phyloP scores from a whole-genome alignment of 1,140 invertebrate species.

The Teleogryllus occipitalis region DNA sequence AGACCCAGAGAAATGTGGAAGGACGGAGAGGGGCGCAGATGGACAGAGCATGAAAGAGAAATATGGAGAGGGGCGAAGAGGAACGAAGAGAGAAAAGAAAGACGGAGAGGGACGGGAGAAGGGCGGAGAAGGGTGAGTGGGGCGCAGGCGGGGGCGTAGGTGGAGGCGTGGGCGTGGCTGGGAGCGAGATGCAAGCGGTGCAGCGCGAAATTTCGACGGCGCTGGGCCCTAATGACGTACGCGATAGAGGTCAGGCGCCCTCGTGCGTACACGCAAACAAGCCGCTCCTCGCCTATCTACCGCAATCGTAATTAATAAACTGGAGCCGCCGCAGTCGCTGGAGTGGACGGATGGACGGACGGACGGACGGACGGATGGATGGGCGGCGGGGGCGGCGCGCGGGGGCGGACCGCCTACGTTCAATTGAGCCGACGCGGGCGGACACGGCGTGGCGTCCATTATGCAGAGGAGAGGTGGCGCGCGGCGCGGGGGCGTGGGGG shows the following conservation, averaged over 20 bases:
- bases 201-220: not conserved
- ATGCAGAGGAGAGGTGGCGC: not conserved
- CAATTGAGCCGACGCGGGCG: not conserved
- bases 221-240: not conserved
- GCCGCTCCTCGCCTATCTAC: not conserved
- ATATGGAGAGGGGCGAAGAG: too few species aligned
- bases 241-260: not conserved
- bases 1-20: too few species aligned
- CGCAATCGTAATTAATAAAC: conserved; percentile 5
- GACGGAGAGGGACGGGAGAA: too few species aligned
- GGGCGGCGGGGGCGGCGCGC: too few species aligned
- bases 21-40: too few species aligned
- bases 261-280: not conserved
- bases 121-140: too few species aligned
- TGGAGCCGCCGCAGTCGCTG: not conserved
- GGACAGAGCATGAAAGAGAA: too few species aligned
- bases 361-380: too few species aligned
- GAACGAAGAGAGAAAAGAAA: too few species aligned
- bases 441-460: not conserved
- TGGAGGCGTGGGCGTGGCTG: too few species aligned
- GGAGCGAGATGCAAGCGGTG: not conserved
- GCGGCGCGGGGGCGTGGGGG: not conserved
- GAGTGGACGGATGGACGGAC: too few species aligned
- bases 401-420: not conserved
- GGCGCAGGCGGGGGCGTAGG: too few species aligned